A percentile compares a stretch with the other conserved stretches of the same genome.
Conservation (phyloP, 1,140 invertebrate genomes). For the Globodera rostochiensis region DNA sequence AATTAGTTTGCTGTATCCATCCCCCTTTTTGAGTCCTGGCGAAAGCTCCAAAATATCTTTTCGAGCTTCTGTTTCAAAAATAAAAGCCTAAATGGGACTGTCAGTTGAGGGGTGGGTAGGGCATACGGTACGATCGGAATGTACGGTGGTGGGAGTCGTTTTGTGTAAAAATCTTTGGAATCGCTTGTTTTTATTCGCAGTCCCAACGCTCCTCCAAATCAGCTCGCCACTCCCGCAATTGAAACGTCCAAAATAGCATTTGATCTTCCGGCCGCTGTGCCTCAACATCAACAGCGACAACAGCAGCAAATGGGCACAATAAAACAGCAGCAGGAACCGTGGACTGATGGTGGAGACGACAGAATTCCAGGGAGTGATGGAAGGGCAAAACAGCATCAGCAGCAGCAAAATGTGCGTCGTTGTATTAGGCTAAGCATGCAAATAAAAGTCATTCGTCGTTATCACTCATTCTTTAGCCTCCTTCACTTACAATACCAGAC, state of each 20-base stretch:
- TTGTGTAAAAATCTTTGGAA: too few relatives aligned
- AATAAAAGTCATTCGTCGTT: too few relatives aligned
- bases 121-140: too few relatives aligned
- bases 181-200: neutral
- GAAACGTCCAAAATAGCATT: constrained; percentile 22
- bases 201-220: neutral
- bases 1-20: neutral
- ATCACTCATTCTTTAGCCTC: too few relatives aligned
- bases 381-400: neutral
- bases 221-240: neutral
- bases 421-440: neutral
- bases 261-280: neutral
- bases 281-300: constrained; percentile 5
- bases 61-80: constrained; percentile 5
- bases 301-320: neutral
- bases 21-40: neutral
- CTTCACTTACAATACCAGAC: too few relatives aligned
- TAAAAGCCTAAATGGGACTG: neutral
- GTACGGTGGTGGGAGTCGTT: too few relatives aligned
- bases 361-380: neutral
- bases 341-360: neutral
- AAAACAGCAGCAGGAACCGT: neutral
- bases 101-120: too few relatives aligned
- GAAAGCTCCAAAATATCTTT: too few relatives aligned
- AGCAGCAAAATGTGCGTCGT: neutral